Conservation (phyloP, 2,113 vertebrate species). For the Callospermophilus lateralis region DNA sequence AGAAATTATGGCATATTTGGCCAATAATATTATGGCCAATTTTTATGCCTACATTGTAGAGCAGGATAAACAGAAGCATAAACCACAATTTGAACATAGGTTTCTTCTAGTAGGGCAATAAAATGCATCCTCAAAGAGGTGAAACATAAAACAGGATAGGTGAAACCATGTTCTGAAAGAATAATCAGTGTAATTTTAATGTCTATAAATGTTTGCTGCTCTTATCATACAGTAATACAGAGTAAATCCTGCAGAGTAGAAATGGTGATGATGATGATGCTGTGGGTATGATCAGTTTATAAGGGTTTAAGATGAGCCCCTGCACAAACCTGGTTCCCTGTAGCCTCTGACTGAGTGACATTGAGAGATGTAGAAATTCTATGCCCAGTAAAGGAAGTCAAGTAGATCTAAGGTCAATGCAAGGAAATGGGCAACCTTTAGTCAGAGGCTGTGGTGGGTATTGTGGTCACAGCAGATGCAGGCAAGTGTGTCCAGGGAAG, state of each 20-base stretch:
- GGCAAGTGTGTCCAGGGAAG: not conserved
- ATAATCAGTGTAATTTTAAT: not conserved
- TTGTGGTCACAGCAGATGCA: not conserved
- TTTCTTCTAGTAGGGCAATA: not conserved
- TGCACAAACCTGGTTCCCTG: not conserved
- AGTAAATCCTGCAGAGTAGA: not conserved
- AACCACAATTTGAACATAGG: not conserved
- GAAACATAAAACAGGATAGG: not conserved
- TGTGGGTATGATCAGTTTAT: not conserved
- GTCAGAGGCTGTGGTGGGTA: not conserved
- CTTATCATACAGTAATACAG: not conserved
- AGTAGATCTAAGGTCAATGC: not conserved
- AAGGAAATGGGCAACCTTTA: not conserved
- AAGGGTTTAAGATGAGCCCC: not conserved
- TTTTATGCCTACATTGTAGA: not conserved
- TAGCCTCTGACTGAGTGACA: not conserved
- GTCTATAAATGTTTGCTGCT: not conserved
- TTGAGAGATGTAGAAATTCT: not conserved
- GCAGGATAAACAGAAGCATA: not conserved
- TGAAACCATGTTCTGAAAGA: not conserved
- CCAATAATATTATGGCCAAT: no score
- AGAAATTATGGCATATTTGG: not conserved
- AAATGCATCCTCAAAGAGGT: not conserved
- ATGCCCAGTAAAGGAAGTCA: not conserved
- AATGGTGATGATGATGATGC: not conserved